Conservation (phyloP, 1,140 invertebrate species). For the Melipona quadrifasciata region DNA sequence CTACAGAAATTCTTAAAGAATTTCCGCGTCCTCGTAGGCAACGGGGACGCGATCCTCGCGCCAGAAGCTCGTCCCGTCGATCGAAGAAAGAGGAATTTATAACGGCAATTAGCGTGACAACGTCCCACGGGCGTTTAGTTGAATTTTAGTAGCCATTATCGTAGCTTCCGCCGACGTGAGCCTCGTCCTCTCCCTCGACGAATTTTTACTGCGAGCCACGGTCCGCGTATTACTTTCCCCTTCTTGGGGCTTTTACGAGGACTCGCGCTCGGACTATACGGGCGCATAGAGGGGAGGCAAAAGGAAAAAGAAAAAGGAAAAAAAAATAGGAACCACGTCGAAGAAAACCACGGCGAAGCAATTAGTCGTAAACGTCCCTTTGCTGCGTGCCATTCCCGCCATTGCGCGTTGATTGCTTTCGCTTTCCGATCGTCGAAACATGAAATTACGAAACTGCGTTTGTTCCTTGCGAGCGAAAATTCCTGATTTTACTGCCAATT, state of each 20-base stretch:
- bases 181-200: conserved; percentile 1
- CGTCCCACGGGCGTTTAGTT: conserved; percentile 62
- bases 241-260: conserved; percentile 52
- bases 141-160: conserved; percentile 69
- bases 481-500: background rate
- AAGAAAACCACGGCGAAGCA: conserved; percentile 47
- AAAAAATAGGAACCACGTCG: background rate
- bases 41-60: background rate
- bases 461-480: background rate
- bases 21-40: background rate
- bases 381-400: background rate
- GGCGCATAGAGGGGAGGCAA: background rate
- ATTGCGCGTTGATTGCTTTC: background rate
- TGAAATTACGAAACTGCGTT: no score
- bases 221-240: conserved; percentile 37
- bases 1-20: background rate
- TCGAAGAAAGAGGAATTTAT: conserved; percentile 56
- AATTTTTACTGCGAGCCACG: conserved; percentile 59
- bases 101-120: conserved; percentile 61
- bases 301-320: background rate
- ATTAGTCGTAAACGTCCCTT: conserved; percentile 62
- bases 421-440: background rate
- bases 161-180: conserved; percentile 20
- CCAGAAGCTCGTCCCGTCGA: conserved; percentile 11
- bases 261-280: background rate